These are phyloP conservation scores for Sibirionetta formosa DNA, from an alignment of 2,797 vertebrate genomes.

Conservation along the genomic window DNA sequence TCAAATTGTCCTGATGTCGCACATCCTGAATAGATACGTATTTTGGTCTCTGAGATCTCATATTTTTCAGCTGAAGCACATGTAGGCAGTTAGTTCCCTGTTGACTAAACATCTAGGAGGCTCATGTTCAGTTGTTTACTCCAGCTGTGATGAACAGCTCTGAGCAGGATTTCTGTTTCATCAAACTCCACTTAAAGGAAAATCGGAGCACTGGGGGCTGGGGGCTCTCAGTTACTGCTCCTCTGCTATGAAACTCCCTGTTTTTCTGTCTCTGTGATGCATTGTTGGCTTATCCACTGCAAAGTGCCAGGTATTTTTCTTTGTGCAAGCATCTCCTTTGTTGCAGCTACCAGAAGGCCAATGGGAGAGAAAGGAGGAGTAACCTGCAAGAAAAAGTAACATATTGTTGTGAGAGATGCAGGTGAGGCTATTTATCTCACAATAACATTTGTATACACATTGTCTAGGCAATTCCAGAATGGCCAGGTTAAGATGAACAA, in stretches of 20 bases:
- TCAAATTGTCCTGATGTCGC: neutral
- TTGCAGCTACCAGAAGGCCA: neutral
- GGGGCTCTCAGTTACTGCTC: constrained; percentile 10
- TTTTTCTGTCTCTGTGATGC: neutral
- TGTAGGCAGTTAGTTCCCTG: constrained; percentile 63
- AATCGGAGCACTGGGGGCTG: constrained; percentile 10
- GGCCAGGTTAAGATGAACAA: neutral
- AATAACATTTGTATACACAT: accelerated
- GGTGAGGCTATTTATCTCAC: neutral
- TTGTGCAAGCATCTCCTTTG: neutral
- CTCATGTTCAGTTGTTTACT: constrained; percentile 65
- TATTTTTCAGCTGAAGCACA: constrained; percentile 26
- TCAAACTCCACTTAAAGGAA: constrained; percentile 58
- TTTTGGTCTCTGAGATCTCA: constrained; percentile 21
- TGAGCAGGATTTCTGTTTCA: constrained; percentile 63
- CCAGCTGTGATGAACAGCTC: constrained; percentile 70
- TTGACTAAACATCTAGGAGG: constrained; percentile 70
- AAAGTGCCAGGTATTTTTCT: neutral
- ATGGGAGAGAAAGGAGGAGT: neutral
- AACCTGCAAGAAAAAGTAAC: neutral
- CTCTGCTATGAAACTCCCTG: neutral
- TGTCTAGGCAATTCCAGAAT: neutral
- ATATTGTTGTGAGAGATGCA: neutral
- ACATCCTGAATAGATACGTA: neutral
- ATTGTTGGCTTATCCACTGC: neutral